Base-by-base conservation (phyloP, 2,888 invertebrate genomes). In the Eupithecia dodoneata region DNA sequence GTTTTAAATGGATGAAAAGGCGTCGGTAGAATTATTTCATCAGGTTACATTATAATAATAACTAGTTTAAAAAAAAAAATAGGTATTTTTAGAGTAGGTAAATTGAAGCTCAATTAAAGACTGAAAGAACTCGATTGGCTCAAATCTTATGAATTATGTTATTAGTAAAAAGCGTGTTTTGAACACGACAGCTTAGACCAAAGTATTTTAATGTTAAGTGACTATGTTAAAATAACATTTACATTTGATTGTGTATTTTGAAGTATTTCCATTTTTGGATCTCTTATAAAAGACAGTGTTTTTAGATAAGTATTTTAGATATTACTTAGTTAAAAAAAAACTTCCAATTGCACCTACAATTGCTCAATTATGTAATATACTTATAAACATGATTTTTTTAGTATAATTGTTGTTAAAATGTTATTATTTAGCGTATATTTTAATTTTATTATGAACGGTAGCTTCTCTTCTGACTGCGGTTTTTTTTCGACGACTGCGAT, bases 321-420 rank as follows among this genome's bases (percentile, higher is more conserved):
- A 9, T 5, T 59, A 59, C 9, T 9, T 52, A 77, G 76, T 75
- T 76, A 75, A 75, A 78, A 76, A 30, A 45, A 45, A 80, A 79
- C 77, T 89, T 88, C 87, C 88, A 89, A 82, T 84, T 84, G 82
- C 93, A 93, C 93, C 93, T 93, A 90, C 84, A 85, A 86, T 93
- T 93, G 93, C 93, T 93, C 93, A 93, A 93, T 86, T 88, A 78
- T 80, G 71, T 77, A 78, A 45, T 69, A 47, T 72, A 69, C 7
- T 12, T 15, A 0, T 10, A n/a, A 45, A 44, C 2, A n/a, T 42
- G 30, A 65, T 65, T 13, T 41, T 42, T 41, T 66, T 63, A 52
- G 10, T 59, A 10, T 18, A 71, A 15, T 55, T 55, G n/a, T 63
- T 63, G 30, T 63, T 63, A 30, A 30, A 30, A 30, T 30, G 30